phyloP scores from a whole-genome alignment of 2,113 vertebrate genomes.

The Sorex fumeus region DNA sequence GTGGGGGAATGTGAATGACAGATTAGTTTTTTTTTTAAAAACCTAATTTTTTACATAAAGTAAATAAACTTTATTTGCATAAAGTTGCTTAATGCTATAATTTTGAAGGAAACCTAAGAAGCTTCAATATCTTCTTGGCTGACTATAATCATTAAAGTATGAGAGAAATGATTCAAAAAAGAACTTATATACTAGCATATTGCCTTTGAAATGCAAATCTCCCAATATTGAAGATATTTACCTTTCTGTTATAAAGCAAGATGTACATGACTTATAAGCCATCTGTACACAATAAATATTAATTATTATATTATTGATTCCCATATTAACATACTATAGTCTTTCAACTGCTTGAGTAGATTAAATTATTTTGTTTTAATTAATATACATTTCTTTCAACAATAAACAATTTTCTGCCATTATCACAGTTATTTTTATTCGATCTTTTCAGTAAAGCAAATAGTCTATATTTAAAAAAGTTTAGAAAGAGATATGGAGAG shows the following conservation, averaged over 20 bases:
- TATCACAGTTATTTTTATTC: no score
- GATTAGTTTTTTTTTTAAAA: neutral
- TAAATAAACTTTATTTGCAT: no score
- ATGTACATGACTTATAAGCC: neutral
- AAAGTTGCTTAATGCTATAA: constrained; percentile 5
- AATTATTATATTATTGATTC: constrained; percentile 79
- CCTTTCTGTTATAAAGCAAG: constrained; percentile 55
- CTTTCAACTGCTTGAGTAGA: constrained; percentile 67
- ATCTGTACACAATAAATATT: constrained; percentile 38
- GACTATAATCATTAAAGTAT: constrained; percentile 53
- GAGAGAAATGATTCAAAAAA: neutral
- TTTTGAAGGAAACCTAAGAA: constrained; percentile 54
- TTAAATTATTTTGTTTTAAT: constrained; percentile 20
- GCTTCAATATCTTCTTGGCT: constrained; percentile 11
- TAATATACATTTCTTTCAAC: constrained; percentile 59
- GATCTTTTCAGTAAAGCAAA: no score
- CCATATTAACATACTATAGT: neutral
- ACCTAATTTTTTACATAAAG: no score
- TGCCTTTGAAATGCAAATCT: constrained; percentile 50
- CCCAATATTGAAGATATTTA: constrained; percentile 51
- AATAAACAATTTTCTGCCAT: neutral
- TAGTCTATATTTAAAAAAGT: no score
- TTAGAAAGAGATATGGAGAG: no score
- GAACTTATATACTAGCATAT: no score
- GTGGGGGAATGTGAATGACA: neutral